Evolutionary conservation across 2,113 vertebrate genomes (phyloP).

Genomic region (Bambusicola thoracicus): DNA sequence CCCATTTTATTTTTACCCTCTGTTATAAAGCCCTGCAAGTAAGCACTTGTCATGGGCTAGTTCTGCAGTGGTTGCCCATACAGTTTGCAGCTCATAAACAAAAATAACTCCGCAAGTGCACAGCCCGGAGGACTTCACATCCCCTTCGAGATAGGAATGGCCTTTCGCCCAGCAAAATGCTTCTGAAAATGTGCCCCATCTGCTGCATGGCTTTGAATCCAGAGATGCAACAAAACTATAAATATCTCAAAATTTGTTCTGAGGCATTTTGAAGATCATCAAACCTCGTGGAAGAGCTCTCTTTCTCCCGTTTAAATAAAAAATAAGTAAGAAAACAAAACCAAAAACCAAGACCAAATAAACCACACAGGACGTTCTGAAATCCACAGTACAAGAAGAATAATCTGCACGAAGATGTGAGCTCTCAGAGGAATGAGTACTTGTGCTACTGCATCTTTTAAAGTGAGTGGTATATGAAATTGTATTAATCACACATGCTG

Average conservation of each 20-base stretch:
- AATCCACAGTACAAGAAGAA: conserved; percentile 9
- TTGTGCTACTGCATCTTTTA: neutral
- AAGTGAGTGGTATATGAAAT: conserved; percentile 26
- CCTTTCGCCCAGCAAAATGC: conserved; percentile 44
- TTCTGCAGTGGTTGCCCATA: conserved; percentile 30
- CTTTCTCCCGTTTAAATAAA: neutral
- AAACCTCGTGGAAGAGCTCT: conserved; percentile 12
- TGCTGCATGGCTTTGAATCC: conserved; percentile 45
- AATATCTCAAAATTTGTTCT: conserved; percentile 47
- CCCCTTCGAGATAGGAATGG: conserved; percentile 45
- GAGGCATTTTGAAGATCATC: conserved; percentile 49
- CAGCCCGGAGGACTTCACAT: conserved; percentile 44
- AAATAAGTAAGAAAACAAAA: neutral
- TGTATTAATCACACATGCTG: conserved; percentile 34
- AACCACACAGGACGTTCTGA: conserved; percentile 6
- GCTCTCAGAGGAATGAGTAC: conserved; percentile 9
- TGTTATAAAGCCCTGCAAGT: neutral
- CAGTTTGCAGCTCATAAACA: conserved; percentile 54
- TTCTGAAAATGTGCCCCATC: conserved; percentile 57
- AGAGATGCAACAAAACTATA: conserved; percentile 38
- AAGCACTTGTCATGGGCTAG: neutral
- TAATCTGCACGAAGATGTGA: neutral
- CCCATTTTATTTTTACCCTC: neutral
- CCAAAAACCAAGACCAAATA: neutral
- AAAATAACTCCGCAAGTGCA: conserved; percentile 44